Percentiles rank a stretch among this genome's conserved stretches.
phyloP scores from a whole-genome alignment of 2,888 invertebrate species.

The Beris chalybata region DNA sequence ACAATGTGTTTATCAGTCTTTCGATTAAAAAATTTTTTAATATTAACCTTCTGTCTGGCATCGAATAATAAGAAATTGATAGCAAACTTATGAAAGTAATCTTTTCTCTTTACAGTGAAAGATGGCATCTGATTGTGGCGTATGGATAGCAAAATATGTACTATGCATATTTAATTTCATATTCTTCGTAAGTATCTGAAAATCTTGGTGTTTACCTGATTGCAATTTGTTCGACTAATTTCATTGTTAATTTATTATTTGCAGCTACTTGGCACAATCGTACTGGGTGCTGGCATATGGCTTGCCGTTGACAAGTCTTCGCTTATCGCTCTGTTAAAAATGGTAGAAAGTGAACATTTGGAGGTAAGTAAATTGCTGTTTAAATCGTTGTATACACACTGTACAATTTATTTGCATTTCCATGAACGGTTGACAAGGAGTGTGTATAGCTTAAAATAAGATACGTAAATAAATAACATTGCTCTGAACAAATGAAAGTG shows the following conservation, averaged over 20 bases:
- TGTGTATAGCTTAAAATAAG: too few relatives aligned
- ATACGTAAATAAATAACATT: too few relatives aligned
- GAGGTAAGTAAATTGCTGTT: conserved; percentile 56
- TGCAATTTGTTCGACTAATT: conserved; percentile 1
- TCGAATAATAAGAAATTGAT: not conserved
- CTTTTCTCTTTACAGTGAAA: conserved; percentile 27
- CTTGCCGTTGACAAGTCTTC: conserved; percentile 69
- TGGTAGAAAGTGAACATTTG: conserved; percentile 61
- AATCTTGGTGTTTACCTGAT: not conserved
- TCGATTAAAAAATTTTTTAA: conserved; percentile 16
- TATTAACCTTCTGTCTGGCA: conserved; percentile 4
- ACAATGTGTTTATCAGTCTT: not conserved
- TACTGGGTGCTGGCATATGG: conserved; percentile 71
- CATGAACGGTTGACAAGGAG: too few relatives aligned
- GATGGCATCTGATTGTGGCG: conserved; percentile 62
- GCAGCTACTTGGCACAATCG: conserved; percentile 61
- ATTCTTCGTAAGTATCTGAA: conserved; percentile 68
- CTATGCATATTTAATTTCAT: conserved; percentile 73
- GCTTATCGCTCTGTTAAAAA: conserved; percentile 63
- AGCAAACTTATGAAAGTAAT: not conserved
- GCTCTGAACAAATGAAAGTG: too few relatives aligned
- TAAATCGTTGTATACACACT: too few relatives aligned
- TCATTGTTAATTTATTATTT: conserved; percentile 33
- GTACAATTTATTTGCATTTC: too few relatives aligned
- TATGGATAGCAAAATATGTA: conserved; percentile 70